These are phyloP conservation scores for Melanotaenia parkinsoni DNA, from an alignment of 2,797 vertebrate genomes.

Conservation along the genomic window DNA sequence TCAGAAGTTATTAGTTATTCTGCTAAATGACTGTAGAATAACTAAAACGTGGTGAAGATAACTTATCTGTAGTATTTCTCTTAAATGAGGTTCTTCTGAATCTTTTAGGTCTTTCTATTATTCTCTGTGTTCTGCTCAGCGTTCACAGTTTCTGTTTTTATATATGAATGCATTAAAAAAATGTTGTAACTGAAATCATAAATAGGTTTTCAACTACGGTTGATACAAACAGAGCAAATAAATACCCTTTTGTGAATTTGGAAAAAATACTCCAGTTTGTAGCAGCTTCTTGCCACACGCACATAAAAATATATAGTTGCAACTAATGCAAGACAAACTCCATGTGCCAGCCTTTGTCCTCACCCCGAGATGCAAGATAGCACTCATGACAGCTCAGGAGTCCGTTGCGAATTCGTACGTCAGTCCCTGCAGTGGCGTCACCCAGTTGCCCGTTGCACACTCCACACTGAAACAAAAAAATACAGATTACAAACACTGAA, in stretches of 20 bases:
- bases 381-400: constrained; percentile 95
- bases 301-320: background rate
- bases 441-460: constrained; percentile 93
- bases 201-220: background rate
- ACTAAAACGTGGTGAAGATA: no score
- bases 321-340: background rate
- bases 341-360: constrained; percentile 58
- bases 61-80: no score
- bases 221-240: background rate
- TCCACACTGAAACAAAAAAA: constrained; percentile 85
- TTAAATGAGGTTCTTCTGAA: no score
- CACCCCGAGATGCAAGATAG: constrained; percentile 93
- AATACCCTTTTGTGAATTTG: background rate
- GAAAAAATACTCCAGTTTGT: background rate
- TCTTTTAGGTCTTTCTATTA: no score
- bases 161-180: no score
- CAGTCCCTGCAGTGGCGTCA: constrained; percentile 90
- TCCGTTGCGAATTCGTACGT: constrained; percentile 95
- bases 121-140: no score
- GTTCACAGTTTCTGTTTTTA: no score
- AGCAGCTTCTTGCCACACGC: background rate
- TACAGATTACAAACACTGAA: background rate
- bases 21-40: no score
- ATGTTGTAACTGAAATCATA: no score
- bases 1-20: no score